Base-by-base conservation (phyloP, 2,797 vertebrate species). In the Pipistrellus pygmaeus region DNA sequence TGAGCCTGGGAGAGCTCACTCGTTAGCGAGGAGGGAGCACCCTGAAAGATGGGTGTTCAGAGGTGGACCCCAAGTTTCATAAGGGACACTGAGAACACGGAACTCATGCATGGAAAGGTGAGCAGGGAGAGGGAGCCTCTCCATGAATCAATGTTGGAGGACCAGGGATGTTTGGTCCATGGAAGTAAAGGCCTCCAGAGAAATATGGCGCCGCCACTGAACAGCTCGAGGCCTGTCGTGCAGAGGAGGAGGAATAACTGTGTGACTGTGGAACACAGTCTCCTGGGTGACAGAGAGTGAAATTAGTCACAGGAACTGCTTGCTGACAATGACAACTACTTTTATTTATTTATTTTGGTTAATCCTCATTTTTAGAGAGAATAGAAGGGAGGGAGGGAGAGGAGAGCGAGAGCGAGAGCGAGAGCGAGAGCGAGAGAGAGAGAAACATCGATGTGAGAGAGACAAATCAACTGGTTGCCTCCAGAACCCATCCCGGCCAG, bases 191-290 rank as follows among this genome's bases (percentile, higher is more conserved):
- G 35, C 7, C 62, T 53, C 30, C 41, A 25, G 17, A 62, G 13
- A 82, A 72, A 3, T 3, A 6, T 7, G 30, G 44, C 0, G 0
- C 21, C 44, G 0, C 12, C 4, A 4, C 1, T 35, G 77, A 21
- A 14, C 23, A 27, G 72, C 51, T 62, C 13, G 18, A 71, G 51
- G 48, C 3, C 38, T 53, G 1, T 5, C 6, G 15, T 84, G 82
- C 1, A 4, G 76, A 30, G 46, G 46, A 21, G 27, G 35, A 62
- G 60, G 55, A 2, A 38, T 46, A 1, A 9, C 14, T 9, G 27
- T 9, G 27, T 32, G 13, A 27, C 51, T 18, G 1, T 3, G 44
- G 51, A 9, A 17, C 38, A 23, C 14, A 3, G 21, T 60, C 46
- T 69, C 32, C 6, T 23, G 2, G 51, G 35, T 2, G 53, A 76